These are phyloP conservation scores for Macrocentrus cingulum DNA, from an alignment of 1,140 invertebrate species.

Conservation along the genomic window DNA sequence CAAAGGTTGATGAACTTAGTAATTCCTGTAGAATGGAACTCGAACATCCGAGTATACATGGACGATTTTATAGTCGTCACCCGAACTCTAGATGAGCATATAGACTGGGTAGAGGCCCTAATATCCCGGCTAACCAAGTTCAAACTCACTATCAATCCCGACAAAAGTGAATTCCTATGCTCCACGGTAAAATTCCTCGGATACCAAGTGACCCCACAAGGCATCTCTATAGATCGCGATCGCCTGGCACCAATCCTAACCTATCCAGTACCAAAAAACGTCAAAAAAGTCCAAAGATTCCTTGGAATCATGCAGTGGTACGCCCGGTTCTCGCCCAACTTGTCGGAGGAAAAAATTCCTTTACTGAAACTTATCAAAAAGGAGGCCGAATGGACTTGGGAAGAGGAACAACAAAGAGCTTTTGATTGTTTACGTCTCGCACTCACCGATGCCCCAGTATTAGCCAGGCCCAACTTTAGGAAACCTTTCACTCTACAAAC, in stretches of 20 bases:
- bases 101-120: conserved; percentile 39
- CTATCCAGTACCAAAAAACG: conserved; percentile 1
- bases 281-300: conserved; percentile 11
- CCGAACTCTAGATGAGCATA: background rate
- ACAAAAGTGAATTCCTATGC: conserved; percentile 27
- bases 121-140: background rate
- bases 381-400: conserved; percentile 35
- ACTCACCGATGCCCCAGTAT: conserved; percentile 26
- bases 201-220: conserved; percentile 15
- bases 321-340: conserved; percentile 42
- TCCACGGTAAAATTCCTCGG: conserved; percentile 19
- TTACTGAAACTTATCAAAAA: conserved; percentile 40
- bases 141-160: conserved; percentile 10
- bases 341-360: conserved; percentile 37
- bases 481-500: conserved; percentile 29
- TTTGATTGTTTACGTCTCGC: conserved; percentile 22
- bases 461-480: conserved; percentile 23
- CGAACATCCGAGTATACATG: conserved; percentile 30
- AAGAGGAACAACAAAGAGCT: conserved; percentile 17
- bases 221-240: background rate
- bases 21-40: background rate
- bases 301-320: conserved; percentile 15
- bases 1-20: conserved; percentile 37
- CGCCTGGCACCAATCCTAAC: conserved; percentile 28
- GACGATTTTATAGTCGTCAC: conserved; percentile 29